phyloP scores from a whole-genome alignment of 37 sponge, comb jelly and placozoan genomes.

The Beroe ovata region DNA sequence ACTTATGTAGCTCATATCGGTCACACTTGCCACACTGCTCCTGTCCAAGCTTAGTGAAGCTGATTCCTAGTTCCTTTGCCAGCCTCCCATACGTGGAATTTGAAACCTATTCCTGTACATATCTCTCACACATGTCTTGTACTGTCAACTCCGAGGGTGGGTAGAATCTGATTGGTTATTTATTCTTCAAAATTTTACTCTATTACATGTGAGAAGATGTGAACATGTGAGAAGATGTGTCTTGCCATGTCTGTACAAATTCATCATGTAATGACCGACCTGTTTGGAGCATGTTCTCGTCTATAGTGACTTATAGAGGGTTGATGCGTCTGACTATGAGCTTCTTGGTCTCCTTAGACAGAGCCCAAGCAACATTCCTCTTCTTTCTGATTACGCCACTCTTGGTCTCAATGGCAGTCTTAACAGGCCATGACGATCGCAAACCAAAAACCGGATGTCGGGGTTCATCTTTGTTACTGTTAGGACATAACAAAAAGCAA shows the following conservation, averaged over 20 bases:
- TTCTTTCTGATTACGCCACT: background rate
- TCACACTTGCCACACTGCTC: background rate
- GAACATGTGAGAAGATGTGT: too few relatives aligned
- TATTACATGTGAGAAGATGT: too few relatives aligned
- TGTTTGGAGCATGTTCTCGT: slow-evolving; percentile 4
- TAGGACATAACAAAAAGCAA: too few relatives aligned
- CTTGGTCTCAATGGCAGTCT: slow-evolving; percentile 18
- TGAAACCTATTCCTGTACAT: background rate
- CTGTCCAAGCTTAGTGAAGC: slow-evolving; percentile 4
- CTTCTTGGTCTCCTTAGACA: slow-evolving; percentile 14
- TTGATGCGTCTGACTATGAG: slow-evolving; percentile 4
- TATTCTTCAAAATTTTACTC: background rate
- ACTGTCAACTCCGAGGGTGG: slow-evolving; percentile 11
- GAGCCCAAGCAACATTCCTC: slow-evolving; percentile 1
- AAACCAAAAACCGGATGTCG: background rate
- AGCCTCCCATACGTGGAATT: background rate
- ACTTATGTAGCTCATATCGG: background rate
- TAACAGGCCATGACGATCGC: background rate
- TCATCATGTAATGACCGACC: too few relatives aligned
- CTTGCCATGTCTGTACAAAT: too few relatives aligned
- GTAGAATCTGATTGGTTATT: background rate
- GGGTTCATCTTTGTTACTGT: too few relatives aligned
- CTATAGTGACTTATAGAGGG: slow-evolving; percentile 13
- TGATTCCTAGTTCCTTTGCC: background rate
- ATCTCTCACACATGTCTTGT: background rate